Conservation (phyloP, 2,888 invertebrate genomes). For the Tetanocera ferruginea region DNA sequence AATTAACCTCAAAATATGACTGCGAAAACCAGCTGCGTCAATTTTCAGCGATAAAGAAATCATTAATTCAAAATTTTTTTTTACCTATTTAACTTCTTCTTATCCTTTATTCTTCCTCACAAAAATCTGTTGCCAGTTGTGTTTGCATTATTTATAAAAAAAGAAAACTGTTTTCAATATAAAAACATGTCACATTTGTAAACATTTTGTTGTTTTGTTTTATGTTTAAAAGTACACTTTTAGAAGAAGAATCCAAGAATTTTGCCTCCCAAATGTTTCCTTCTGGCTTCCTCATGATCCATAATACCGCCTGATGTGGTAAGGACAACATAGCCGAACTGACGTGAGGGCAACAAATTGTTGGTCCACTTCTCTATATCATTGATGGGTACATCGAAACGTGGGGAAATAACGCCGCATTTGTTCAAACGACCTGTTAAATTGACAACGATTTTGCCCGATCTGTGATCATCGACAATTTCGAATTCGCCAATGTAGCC, state of each 20-base stretch:
- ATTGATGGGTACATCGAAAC: constrained; percentile 96
- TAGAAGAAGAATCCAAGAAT: constrained; percentile 99
- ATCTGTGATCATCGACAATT: constrained; percentile 98
- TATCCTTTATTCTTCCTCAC: constrained; percentile 41
- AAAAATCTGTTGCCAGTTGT: constrained; percentile 14
- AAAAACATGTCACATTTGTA: constrained; percentile 42
- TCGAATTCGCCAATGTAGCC: constrained; percentile 99
- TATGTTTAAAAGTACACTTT: constrained; percentile 61
- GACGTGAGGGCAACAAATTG: constrained; percentile 96
- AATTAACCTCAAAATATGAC: too few relatives aligned
- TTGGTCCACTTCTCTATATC: constrained; percentile 99
- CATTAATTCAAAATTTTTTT: too few relatives aligned
- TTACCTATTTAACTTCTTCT: constrained; percentile 24
- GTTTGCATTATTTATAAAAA: constrained; percentile 34
- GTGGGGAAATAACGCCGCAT: constrained; percentile 98
- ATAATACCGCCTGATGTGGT: constrained; percentile 99
- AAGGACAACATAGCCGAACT: constrained; percentile 98
- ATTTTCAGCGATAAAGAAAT: too few relatives aligned
- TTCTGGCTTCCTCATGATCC: constrained; percentile 99
- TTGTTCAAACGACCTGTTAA: constrained; percentile 98
- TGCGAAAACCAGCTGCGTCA: too few relatives aligned
- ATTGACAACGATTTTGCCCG: constrained; percentile 99
- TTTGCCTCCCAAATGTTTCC: constrained; percentile 99
- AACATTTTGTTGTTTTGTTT: constrained; percentile 43
- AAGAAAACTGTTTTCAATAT: constrained; percentile 34